Conservation (phyloP, 2,797 vertebrate genomes). For the Onychomys arenicola region DNA sequence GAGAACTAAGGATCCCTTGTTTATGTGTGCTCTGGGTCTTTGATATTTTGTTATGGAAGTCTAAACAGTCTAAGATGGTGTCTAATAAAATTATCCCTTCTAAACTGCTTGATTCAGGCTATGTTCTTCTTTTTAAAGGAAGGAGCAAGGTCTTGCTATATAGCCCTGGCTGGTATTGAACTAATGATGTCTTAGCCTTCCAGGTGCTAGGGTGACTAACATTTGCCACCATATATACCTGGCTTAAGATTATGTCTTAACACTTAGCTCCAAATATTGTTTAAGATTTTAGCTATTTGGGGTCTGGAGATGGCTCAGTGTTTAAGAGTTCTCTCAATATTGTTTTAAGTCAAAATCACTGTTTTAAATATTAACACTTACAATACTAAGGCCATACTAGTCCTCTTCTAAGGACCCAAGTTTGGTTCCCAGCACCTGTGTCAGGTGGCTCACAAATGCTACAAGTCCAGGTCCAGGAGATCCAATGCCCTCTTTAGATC, state of each 20-base stretch:
- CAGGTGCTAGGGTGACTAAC: background rate
- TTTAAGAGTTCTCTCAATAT: background rate
- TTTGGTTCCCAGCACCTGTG: background rate
- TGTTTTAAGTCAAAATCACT: background rate
- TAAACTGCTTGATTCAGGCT: conserved; percentile 11
- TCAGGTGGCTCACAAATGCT: background rate
- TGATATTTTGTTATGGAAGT: background rate
- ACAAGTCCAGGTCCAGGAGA: too few relatives aligned
- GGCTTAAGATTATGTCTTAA: background rate
- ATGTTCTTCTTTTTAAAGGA: background rate
- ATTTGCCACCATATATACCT: background rate
- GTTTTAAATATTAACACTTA: background rate
- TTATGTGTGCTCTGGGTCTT: background rate
- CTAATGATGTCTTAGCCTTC: background rate
- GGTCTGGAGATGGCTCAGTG: background rate
- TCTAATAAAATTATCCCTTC: background rate
- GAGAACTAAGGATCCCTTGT: background rate
- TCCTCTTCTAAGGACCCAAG: background rate
- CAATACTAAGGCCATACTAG: background rate
- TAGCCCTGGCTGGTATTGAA: background rate
- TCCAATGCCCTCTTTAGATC: too few relatives aligned
- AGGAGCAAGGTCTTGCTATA: background rate
- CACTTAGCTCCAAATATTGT: background rate
- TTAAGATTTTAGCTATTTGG: too few relatives aligned
- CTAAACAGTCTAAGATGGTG: background rate